Base-by-base conservation (phyloP, 2,888 invertebrate genomes). In the Polia nebulosa region DNA sequence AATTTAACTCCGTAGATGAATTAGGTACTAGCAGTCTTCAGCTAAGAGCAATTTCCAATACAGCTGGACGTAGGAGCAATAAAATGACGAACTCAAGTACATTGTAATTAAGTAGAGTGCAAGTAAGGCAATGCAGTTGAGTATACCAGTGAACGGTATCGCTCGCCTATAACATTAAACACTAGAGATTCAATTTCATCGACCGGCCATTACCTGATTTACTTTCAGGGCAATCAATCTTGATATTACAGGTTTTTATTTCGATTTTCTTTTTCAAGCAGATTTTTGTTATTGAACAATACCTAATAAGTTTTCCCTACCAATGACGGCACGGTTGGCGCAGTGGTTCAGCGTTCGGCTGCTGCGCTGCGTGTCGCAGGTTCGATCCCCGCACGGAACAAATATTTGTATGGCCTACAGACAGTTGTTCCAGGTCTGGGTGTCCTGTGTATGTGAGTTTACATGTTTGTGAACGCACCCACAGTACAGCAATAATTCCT, bases 151-250 rank as follows among this genome's bases (percentile, higher is more conserved):
- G 58, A 29, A 49, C 58, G 34, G 20, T 55, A 65, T n/a, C 20
- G 39, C 63, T 57, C 44, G 47, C 53, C 60, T 15, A 25, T 44
- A 44, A 55, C 15, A 58, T 57, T 72, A 55, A 72, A 72, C 72
- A 73, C 73, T 73, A 65, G 41, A 65, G 53, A 55, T 73, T 65
- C 65, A 72, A 73, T 72, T 72, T 73, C 58, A 72, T 65, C 65
- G 47, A 36, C 5, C 22, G 1, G 34, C 73, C 58, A 72, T 65
- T 58, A 65, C 47, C 27, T 65, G 57, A 49, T 58, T 52, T 41
- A 53, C 41, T 58, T 70, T 41, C n/a, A 25, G 27, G 13, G 27
- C 45, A 22, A 34, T 72, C 53, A 57, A 72, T 74, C 17, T 60
- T 39, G n/a, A 0, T 29, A 36, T 32, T 17, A 29, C 7, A 3